A percentile compares a stretch with the other conserved stretches of the same genome.
Evolutionary conservation across 2,113 vertebrate genomes (phyloP).

Genomic region (Tenrec ecaudatus): DNA sequence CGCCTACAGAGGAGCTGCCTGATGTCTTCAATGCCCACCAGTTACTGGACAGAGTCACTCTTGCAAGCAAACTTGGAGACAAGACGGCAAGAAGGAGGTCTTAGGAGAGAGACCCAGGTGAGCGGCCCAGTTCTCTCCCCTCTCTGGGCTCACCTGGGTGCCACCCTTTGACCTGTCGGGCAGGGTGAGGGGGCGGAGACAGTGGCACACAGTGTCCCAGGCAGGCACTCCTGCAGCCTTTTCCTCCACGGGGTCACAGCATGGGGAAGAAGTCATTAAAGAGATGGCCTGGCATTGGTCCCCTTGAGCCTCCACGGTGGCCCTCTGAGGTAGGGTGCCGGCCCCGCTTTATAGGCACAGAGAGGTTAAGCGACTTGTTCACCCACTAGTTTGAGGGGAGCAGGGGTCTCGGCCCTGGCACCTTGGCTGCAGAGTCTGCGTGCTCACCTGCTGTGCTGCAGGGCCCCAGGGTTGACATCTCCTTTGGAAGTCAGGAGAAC

Average conservation of each 20-base stretch:
- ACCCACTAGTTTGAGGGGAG: neutral
- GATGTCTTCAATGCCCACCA: neutral
- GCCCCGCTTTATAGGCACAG: neutral
- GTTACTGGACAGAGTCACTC: neutral
- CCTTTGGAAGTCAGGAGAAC: neutral
- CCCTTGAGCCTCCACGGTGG: neutral
- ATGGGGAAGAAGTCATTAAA: neutral
- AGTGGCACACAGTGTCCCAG: neutral
- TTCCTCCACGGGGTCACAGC: neutral
- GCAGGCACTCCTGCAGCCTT: neutral
- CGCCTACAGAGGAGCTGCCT: neutral
- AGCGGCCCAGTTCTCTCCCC: neutral
- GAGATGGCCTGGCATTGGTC: neutral
- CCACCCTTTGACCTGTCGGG: no score
- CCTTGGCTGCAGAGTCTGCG: neutral
- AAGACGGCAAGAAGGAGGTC: neutral
- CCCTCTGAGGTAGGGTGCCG: neutral
- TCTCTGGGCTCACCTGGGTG: neutral
- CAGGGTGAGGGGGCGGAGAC: neutral
- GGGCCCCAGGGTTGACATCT: constrained; percentile 2
- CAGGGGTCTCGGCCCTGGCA: neutral
- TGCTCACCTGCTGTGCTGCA: accelerated
- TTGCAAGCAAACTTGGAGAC: neutral
- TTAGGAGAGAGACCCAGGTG: neutral
- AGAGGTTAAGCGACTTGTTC: neutral